Evolutionary conservation across 2,797 vertebrate species (phyloP).

Genomic region (Antennarius maculatus): DNA sequence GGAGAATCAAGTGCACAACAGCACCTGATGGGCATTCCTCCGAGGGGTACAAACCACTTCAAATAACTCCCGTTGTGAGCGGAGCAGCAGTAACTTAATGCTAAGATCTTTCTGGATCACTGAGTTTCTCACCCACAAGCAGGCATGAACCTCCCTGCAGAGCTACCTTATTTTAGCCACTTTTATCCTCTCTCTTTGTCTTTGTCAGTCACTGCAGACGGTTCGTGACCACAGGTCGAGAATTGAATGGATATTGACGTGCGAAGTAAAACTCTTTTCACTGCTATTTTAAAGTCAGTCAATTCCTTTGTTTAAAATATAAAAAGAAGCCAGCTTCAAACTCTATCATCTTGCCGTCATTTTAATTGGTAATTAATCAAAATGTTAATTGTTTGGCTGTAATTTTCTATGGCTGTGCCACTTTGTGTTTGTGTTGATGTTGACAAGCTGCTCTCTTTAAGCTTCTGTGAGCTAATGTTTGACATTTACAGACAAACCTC

Average conservation of each 20-base stretch:
- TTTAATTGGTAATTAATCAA: no score
- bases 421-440: neutral
- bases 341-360: neutral
- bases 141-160: conserved; percentile 41
- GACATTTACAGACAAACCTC: neutral
- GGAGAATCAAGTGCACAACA: conserved; percentile 15
- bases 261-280: conserved; percentile 35
- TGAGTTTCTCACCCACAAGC: conserved; percentile 38
- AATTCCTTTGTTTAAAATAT: conserved; percentile 30
- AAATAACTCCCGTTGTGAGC: conserved; percentile 26
- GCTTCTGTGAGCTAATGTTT: neutral
- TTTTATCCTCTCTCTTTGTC: conserved; percentile 54
- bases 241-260: conserved; percentile 38
- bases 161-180: conserved; percentile 57
- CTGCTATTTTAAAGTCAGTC: conserved; percentile 27
- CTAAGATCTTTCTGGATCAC: conserved; percentile 57
- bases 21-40: conserved; percentile 36
- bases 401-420: no score
- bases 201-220: conserved; percentile 54
- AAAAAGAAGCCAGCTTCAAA: conserved; percentile 7
- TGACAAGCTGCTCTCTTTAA: neutral
- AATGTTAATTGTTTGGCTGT: no score
- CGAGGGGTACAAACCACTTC: conserved; percentile 33
- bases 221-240: conserved; percentile 48
- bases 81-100: conserved; percentile 45